Conservation (phyloP, 2,797 vertebrate genomes). For the Lycodopsis pacificus region DNA sequence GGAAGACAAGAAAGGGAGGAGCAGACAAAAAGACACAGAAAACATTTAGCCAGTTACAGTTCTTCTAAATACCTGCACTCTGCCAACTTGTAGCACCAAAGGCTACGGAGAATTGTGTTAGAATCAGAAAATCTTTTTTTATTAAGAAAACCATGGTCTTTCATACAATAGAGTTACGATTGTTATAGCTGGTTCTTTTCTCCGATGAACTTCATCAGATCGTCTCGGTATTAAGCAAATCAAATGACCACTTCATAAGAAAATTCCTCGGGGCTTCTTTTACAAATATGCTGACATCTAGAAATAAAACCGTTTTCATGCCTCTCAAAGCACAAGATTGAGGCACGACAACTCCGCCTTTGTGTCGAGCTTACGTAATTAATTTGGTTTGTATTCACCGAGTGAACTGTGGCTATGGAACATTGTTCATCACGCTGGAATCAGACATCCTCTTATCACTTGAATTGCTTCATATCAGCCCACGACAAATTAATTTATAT, state of each 20-base stretch:
- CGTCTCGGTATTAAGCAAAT: slow-evolving; percentile 43
- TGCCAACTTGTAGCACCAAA: slow-evolving; percentile 38
- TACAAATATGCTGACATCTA: slow-evolving; percentile 70
- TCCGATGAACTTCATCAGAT: slow-evolving; percentile 55
- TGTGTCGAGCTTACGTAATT: slow-evolving; percentile 77
- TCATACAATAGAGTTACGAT: slow-evolving; percentile 3
- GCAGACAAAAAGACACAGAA: slow-evolving; percentile 47
- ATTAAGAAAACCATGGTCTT: background rate
- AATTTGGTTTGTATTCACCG: slow-evolving; percentile 78
- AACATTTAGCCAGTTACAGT: slow-evolving; percentile 50
- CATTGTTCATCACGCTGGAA: slow-evolving; percentile 69
- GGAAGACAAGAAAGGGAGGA: slow-evolving; percentile 14
- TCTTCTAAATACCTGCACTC: slow-evolving; percentile 22
- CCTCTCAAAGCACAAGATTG: slow-evolving; percentile 75
- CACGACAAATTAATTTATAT: slow-evolving; percentile 25
- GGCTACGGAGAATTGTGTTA: no score
- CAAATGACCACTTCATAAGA: slow-evolving; percentile 47
- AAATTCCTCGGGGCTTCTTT: slow-evolving; percentile 49
- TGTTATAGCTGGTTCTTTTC: slow-evolving; percentile 12
- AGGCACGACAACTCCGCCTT: slow-evolving; percentile 72
- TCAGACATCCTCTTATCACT: slow-evolving; percentile 53
- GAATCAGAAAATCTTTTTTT: slow-evolving; percentile 34
- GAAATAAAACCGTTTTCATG: slow-evolving; percentile 82
- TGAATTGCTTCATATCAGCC: slow-evolving; percentile 19
- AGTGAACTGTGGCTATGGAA: slow-evolving; percentile 68